A percentile compares a stretch with the other conserved stretches of the same genome.
These are phyloP conservation scores for Caretta caretta DNA, from an alignment of 2,113 vertebrate species.

Conservation along the genomic window DNA sequence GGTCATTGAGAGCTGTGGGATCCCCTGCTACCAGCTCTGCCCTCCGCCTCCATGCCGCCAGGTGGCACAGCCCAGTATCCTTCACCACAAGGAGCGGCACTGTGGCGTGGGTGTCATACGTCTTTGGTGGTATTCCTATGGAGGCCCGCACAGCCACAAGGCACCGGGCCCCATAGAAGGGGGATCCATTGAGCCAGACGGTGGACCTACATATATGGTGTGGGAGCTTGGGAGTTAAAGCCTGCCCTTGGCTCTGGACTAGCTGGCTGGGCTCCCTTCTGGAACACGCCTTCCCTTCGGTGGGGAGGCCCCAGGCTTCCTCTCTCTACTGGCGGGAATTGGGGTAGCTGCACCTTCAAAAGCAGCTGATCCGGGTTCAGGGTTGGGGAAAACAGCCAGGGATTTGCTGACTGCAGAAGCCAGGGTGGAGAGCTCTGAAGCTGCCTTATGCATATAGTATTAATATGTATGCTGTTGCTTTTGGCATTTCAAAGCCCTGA, in stretches of 20 bases:
- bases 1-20: no score
- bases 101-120: not conserved
- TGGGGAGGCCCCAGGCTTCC: not conserved
- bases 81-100: not conserved
- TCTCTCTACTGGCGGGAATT: not conserved
- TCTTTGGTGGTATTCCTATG: not conserved
- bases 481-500: not conserved
- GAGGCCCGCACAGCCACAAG: not conserved
- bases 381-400: not conserved
- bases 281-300: not conserved
- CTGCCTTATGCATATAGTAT: not conserved
- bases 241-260: not conserved
- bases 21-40: no score
- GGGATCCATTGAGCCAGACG: not conserved
- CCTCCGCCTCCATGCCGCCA: not conserved
- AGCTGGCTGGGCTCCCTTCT: not conserved
- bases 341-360: not conserved
- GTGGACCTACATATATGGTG: no score
- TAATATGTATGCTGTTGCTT: not conserved
- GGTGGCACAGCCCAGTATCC: not conserved
- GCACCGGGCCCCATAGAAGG: not conserved
- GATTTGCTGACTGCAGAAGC: not conserved
- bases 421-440: not conserved
- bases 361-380: not conserved
- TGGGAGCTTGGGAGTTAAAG: not conserved